These are phyloP conservation scores for Chelonus insularis DNA, from an alignment of 1,140 invertebrate genomes.

Conservation along the genomic window DNA sequence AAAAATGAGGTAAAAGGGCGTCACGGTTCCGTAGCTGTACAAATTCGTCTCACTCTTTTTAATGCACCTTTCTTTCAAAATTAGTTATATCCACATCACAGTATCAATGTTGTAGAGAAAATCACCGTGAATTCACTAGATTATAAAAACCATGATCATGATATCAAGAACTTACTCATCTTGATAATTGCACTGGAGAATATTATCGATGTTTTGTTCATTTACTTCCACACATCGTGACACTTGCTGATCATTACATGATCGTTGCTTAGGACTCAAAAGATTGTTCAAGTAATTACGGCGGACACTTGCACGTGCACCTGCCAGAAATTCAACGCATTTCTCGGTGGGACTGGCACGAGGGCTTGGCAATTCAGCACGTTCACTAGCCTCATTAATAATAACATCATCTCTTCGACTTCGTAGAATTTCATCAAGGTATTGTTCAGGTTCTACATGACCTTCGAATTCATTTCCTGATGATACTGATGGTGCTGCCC, in stretches of 20 bases:
- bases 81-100: not conserved
- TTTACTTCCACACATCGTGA: conserved; percentile 31
- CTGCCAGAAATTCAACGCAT: conserved; percentile 53
- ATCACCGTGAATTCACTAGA: not conserved
- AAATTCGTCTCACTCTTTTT: conserved; percentile 23
- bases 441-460: conserved; percentile 43
- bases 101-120: not conserved
- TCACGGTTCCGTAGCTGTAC: conserved; percentile 24
- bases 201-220: conserved; percentile 42
- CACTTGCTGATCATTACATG: conserved; percentile 17
- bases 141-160: not conserved
- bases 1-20: conserved; percentile 23
- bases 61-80: not conserved
- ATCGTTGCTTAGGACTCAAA: conserved; percentile 21
- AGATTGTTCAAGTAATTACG: conserved; percentile 27
- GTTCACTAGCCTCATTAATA: conserved; percentile 27
- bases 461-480: conserved; percentile 34
- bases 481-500: conserved; percentile 19
- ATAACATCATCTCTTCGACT: conserved; percentile 18
- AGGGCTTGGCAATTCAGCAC: conserved; percentile 40
- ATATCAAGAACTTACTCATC: conserved; percentile 36
- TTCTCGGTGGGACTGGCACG: conserved; percentile 56
- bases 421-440: conserved; percentile 47
- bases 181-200: conserved; percentile 33
- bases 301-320: conserved; percentile 36